These are phyloP conservation scores for Microcebus griseorufus DNA, from an alignment of 2,113 vertebrate species.

Conservation along the genomic window DNA sequence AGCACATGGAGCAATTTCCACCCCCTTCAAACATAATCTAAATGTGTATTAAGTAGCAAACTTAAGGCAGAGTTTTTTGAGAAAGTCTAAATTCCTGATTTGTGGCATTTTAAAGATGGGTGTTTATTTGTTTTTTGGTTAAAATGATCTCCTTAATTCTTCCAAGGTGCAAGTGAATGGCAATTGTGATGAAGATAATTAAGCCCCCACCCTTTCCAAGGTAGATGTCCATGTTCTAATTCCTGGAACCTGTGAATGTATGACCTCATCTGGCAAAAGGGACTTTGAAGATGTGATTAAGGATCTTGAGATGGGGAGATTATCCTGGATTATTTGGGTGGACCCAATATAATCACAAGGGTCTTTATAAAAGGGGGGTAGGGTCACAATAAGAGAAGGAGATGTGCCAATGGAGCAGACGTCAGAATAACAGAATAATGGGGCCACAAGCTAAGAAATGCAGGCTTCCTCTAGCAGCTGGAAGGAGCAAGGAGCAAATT, in stretches of 20 bases:
- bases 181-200: neutral
- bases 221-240: neutral
- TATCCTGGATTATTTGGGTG: neutral
- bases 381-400: neutral
- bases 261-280: neutral
- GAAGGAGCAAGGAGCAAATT: neutral
- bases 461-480: neutral
- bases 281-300: neutral
- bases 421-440: neutral
- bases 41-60: neutral
- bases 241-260: neutral
- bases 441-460: neutral
- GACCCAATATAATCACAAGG: neutral
- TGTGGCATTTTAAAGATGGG: neutral
- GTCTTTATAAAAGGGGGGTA: neutral
- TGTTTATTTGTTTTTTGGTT: conserved; percentile 7
- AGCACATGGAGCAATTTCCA: neutral
- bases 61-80: neutral
- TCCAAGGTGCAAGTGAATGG: conserved; percentile 4
- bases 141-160: neutral
- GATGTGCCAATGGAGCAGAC: neutral
- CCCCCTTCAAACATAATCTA: neutral
- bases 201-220: neutral
- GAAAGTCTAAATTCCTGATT: conserved; percentile 2
- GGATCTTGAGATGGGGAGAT: neutral